Evolutionary conservation across 2,888 invertebrate species (phyloP), one percentile per base, ranked within the genome.

Genomic region (Polydrusus cervinus): DNA sequence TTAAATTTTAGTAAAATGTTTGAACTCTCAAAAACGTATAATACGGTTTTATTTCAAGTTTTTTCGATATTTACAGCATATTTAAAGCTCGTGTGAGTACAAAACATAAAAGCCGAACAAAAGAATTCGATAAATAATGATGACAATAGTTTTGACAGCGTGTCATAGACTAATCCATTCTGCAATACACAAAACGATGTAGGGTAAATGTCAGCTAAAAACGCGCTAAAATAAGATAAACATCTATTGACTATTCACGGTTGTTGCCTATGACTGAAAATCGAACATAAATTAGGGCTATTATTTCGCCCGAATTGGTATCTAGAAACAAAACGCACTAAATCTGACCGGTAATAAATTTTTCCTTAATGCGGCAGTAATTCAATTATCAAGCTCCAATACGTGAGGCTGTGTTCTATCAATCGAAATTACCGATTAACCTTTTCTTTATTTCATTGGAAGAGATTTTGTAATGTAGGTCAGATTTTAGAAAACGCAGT

Each of bases 321-420:
- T 34, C 69, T 38, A 61, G 20, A 69, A 61, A 69, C 60, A 57
- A 69, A 69, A 61, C 60, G 69, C 61, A 61, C 47, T 60, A 69
- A 69, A 69, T 60, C 69, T 61, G 30, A 25, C 49, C 60, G 69
- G 65, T 57, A 65, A 72, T 72, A 72, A 72, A 72, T 72, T 47
- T 47, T 30, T 66, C 47, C n/a, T 55, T 25, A 72, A 72, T 66
- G 38, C 66, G 66, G 57, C 60, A 43, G 65, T 72, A 72, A 72
- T 72, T 72, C 72, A 55, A 55, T 72, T 72, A 72, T 60, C 34
- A 57, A 45, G 38, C 66, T 66, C 57, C 66, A 45, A 66, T 72
- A 72, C 72, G 65, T 66, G 65, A 13, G 53, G 45, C 43, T 60
- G 69, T 49, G 47, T 57, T 60, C 60, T 57, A 60, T 60, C 69